Conservation (phyloP, 2,888 invertebrate species). For the Agrenia bidenticulata region DNA sequence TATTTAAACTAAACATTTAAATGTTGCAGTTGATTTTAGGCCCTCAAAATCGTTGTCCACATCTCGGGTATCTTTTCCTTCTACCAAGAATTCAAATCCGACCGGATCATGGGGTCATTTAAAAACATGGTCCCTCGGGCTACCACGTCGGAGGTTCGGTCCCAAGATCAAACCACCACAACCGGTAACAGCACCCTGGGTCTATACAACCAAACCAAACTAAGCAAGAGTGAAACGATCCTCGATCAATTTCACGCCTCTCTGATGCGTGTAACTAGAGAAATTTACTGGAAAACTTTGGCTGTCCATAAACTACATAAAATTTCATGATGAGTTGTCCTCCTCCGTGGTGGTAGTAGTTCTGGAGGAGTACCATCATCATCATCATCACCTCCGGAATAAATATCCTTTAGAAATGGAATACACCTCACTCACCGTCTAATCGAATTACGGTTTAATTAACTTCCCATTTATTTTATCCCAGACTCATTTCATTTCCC, state of each 20-base stretch:
- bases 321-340: conserved; percentile 14
- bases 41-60: conserved; percentile 42
- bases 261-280: conserved; percentile 51
- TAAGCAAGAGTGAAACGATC: conserved; percentile 49
- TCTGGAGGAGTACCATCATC: too few species aligned
- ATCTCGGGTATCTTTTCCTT: conserved; percentile 63
- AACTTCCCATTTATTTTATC: conserved; percentile 45
- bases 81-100: conserved; percentile 56
- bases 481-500: conserved; percentile 17
- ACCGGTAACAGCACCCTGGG: too few species aligned
- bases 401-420: too few species aligned
- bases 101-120: conserved; percentile 52
- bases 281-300: conserved; percentile 53
- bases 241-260: conserved; percentile 53
- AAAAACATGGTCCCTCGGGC: conserved; percentile 54
- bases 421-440: conserved; percentile 22
- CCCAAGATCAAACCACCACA: too few species aligned
- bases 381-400: conserved; percentile 2
- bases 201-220: too few species aligned
- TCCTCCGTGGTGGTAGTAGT: too few species aligned
- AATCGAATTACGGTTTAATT: conserved; percentile 53
- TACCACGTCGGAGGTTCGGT: too few species aligned
- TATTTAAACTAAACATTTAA: too few species aligned
- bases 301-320: conserved; percentile 50
- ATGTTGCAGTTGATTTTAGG: conserved; percentile 34